Percentiles rank a stretch among this genome's conserved stretches.
phyloP scores from a whole-genome alignment of 2,888 invertebrate genomes.

The Erynnis tages region DNA sequence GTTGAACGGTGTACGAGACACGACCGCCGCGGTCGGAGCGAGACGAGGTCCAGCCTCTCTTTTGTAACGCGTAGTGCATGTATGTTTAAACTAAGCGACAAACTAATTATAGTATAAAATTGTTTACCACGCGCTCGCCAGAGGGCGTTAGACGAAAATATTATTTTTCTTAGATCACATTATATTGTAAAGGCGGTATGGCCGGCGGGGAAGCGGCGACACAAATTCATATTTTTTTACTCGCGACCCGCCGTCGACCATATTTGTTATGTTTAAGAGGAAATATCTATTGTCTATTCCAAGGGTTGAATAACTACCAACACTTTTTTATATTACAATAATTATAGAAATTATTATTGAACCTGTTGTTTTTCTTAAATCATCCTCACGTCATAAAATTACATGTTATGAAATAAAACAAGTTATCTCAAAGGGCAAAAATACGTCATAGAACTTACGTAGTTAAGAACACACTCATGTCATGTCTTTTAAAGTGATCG shows the following conservation, averaged over 20 bases:
- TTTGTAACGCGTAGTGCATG: slow-evolving; percentile 64
- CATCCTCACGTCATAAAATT: no score
- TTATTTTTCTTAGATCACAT: slow-evolving; percentile 82
- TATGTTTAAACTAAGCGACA: slow-evolving; percentile 60
- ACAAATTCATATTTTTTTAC: slow-evolving; percentile 75
- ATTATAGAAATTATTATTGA: slow-evolving; percentile 83
- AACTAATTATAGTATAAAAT: slow-evolving; percentile 79
- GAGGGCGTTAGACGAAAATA: slow-evolving; percentile 77
- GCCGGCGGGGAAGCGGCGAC: slow-evolving; percentile 42
- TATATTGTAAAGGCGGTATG: slow-evolving; percentile 77
- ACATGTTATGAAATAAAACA: no score
- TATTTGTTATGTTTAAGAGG: slow-evolving; percentile 81
- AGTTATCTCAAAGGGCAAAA: no score
- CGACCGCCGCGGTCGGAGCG: no score
- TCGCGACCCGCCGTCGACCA: slow-evolving; percentile 49
- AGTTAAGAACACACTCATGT: no score
- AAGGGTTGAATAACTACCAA: slow-evolving; percentile 79
- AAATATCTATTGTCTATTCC: slow-evolving; percentile 82
- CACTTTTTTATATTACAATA: slow-evolving; percentile 83
- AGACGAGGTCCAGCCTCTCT: slow-evolving; percentile 31
- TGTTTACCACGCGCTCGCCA: slow-evolving; percentile 71
- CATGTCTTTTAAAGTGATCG: no score
- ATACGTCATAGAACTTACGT: no score
- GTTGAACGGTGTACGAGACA: no score
- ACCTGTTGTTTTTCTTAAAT: slow-evolving; percentile 48